Evolutionary conservation across 2,888 invertebrate species (phyloP), one percentile per base, ranked within the genome.

Genomic region (Julus scandinavius): DNA sequence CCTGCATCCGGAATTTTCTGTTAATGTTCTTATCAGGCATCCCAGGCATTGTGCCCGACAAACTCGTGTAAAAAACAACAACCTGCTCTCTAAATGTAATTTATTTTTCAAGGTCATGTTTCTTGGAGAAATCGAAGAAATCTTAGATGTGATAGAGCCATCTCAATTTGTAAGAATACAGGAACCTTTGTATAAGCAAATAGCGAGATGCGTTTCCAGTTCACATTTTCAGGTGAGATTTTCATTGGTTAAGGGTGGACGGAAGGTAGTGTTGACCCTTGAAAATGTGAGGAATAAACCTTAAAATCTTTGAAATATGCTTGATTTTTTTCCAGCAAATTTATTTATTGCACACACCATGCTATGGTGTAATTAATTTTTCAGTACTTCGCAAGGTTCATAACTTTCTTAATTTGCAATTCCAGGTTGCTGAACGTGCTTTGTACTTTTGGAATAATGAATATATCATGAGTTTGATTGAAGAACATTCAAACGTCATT

Each of bases 381-480:
- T 1, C 29, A 29, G 0, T 29, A 29, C 29, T 29, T 29, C 29
- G 29, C 1, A 1, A 29, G 29, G 29, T 1, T 1, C 29, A 1
- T 1, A 29, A 29, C 29, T 29, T 29, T 29, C 4, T 4, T 7
- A 72, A 86, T 83, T 85, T 20, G n/a, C 11, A 45, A 5, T 29
- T 93, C 1, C 92, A 99, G 97, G 99, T 99, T 92, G 99, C 99
- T 90, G 99, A 99, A 93, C 95, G 99, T 93, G 99, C 99, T 91
- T 94, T 99, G 91, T 99, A 98, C 94, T 99, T 98, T 94, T 99
- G 99, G 99, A 99, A 99, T 95, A 99, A 99, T 94, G 99, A 99
- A 94, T 99, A 99, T 93, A 98, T 99, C 92, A 96, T 99, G 96
- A 98, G 98, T 90, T 94, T 99, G 93, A 99, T 99, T 94, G 98